Percentiles rank a stretch among this genome's conserved stretches.
These are phyloP conservation scores for Neosalanx taihuensis DNA, from an alignment of 2,797 vertebrate species.

Conservation along the genomic window DNA sequence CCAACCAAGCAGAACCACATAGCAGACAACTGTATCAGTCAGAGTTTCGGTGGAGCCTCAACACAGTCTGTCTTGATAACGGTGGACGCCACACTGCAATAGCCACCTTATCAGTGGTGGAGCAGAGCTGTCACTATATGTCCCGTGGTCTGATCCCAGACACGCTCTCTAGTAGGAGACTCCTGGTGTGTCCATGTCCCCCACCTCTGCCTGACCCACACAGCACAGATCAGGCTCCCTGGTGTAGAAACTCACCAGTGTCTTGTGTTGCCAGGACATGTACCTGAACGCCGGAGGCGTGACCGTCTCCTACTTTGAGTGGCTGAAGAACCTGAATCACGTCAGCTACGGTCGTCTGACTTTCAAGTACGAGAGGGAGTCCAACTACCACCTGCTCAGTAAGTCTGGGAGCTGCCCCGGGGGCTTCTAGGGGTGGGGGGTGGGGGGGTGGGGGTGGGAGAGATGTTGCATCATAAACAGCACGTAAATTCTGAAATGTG, in stretches of 20 bases:
- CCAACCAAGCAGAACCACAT: no score
- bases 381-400: slow-evolving; percentile 99
- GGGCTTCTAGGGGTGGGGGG: no score
- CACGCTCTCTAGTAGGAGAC: no score
- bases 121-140: no score
- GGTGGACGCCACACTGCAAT: no score
- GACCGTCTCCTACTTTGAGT: slow-evolving; percentile 96
- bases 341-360: slow-evolving; percentile 96
- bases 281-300: slow-evolving; percentile 96
- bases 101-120: no score
- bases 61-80: no score
- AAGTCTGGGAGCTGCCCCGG: slow-evolving; percentile 49
- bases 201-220: neutral
- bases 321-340: slow-evolving; percentile 97
- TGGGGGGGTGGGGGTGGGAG: neutral
- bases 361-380: slow-evolving; percentile 97
- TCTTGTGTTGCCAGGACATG: slow-evolving; percentile 79
- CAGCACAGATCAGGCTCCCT: neutral
- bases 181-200: no score
- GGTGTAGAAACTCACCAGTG: neutral
- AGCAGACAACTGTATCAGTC: no score
- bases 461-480: neutral
- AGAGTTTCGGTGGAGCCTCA: no score
- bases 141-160: no score
- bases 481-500: no score